Evolutionary conservation across 2,113 vertebrate species (phyloP).

Genomic region (Hipposideros armiger): DNA sequence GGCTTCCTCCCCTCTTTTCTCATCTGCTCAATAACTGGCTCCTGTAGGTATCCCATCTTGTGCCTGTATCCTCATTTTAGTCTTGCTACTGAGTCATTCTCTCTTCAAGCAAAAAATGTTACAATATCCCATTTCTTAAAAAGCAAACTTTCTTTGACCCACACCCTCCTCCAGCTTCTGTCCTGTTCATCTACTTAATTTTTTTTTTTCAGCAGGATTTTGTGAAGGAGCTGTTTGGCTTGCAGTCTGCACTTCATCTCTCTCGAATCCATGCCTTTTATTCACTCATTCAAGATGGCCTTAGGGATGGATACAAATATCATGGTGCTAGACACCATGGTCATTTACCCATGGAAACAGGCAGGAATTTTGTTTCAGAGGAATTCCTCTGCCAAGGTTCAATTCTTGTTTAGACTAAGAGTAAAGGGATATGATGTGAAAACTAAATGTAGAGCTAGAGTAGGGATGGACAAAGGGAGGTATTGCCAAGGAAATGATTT

Average conservation of each 20-base stretch:
- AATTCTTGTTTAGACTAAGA: neutral
- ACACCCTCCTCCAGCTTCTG: neutral
- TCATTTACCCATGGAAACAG: neutral
- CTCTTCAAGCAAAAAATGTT: neutral
- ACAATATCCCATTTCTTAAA: neutral
- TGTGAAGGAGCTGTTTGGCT: neutral
- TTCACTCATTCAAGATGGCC: neutral
- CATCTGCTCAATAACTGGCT: neutral
- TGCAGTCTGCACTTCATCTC: neutral
- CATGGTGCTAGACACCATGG: neutral
- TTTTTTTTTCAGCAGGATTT: neutral
- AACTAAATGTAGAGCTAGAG: neutral
- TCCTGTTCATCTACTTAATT: rapidly evolving
- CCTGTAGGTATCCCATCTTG: neutral
- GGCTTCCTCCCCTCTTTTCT: rapidly evolving
- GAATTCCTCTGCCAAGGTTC: neutral
- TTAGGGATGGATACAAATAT: neutral
- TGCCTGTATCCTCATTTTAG: neutral
- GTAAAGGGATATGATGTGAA: neutral
- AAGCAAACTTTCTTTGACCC: neutral
- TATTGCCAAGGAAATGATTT: neutral
- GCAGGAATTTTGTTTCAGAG: conserved; percentile 21
- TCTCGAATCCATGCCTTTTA: neutral
- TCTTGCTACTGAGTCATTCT: neutral
- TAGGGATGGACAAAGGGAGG: neutral